Evolutionary conservation across 2,113 vertebrate genomes (phyloP), one percentile per base, ranked within the genome.

Genomic region (Meriones unguiculatus): DNA sequence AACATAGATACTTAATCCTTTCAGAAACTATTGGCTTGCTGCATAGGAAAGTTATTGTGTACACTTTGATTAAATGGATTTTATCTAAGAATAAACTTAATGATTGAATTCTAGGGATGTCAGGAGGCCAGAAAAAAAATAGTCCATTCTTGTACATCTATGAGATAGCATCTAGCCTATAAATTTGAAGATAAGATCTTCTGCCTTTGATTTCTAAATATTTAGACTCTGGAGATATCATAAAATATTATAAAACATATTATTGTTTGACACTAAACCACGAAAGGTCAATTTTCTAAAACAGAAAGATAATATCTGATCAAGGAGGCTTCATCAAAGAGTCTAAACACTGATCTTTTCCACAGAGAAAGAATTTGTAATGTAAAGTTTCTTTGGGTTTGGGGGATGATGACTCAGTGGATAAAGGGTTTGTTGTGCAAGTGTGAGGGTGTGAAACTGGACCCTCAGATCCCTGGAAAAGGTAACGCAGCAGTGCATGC

Each of bases 1-100:
- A 98, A 84, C 88, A 95, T 93, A 97, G 97, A 96, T 91, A 94
- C 92, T 94, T 95, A 97, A 98, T 97, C 96, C 95, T 95, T 96
- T 95, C 95, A 95, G 67, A 76, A 93, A 96, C 95, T 98, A 97
- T 93, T 97, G 93, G 98, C 93, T 91, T 96, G 95, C 35, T 7
- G 35, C 65, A 89, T 0, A 0, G 17, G 81, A 92, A 69, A 57
- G 97, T 54, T 77, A 93, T 78, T 52, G 67, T 62, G 89, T 89
- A 93, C 90, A 59, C 96, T 98, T 94, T 95, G 95, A 95, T 97
- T 89, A 96, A 98, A 97, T 94, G 95, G 87, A 95, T 97, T 87
- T 52, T 86, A 95, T 94, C 75, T 96, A 97, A 97, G 96, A 98
- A 98, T 96, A 94, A 98, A 98, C 84, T 52, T 95, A 50, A 14